Conservation (phyloP, 2,113 vertebrate species). For the Cololabis saira region DNA sequence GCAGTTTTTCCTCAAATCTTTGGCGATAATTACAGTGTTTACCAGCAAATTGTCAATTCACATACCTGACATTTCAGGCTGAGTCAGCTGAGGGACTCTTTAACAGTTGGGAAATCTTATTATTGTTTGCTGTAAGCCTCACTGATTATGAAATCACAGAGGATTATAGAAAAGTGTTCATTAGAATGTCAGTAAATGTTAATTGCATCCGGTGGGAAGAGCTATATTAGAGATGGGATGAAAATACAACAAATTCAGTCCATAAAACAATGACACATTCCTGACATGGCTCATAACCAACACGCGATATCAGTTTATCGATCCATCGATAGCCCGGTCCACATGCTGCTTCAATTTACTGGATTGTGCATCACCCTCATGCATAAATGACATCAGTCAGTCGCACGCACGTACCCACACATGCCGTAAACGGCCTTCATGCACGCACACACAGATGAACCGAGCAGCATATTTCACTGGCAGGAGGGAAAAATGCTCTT, state of each 20-base stretch:
- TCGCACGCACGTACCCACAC: conserved; percentile 32
- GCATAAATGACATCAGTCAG: conserved; percentile 47
- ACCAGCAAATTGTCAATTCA: conserved; percentile 59
- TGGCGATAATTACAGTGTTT: conserved; percentile 65
- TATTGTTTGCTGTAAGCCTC: conserved; percentile 64
- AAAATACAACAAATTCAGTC: conserved; percentile 65
- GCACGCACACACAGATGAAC: conserved; percentile 29
- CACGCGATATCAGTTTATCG: conserved; percentile 71
- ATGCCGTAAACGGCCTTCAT: not conserved
- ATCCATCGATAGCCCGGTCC: conserved; percentile 64
- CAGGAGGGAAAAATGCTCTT: conserved; percentile 61
- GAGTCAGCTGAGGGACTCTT: conserved; percentile 52
- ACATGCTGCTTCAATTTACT: conserved; percentile 65
- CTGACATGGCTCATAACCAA: conserved; percentile 67
- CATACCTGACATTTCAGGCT: conserved; percentile 57
- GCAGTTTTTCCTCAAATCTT: conserved; percentile 37
- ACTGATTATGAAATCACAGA: conserved; percentile 67
- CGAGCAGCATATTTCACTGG: conserved; percentile 68
- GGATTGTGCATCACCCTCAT: conserved; percentile 63
- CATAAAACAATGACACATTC: conserved; percentile 70
- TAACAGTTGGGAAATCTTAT: conserved; percentile 69
- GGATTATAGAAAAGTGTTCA: conserved; percentile 71
- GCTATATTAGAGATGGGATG: conserved; percentile 43
- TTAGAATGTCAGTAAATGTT: conserved; percentile 76
- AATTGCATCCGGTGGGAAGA: conserved; percentile 77